Evolutionary conservation across 2,888 invertebrate species (phyloP).

Genomic region (Nowickia ferox): DNA sequence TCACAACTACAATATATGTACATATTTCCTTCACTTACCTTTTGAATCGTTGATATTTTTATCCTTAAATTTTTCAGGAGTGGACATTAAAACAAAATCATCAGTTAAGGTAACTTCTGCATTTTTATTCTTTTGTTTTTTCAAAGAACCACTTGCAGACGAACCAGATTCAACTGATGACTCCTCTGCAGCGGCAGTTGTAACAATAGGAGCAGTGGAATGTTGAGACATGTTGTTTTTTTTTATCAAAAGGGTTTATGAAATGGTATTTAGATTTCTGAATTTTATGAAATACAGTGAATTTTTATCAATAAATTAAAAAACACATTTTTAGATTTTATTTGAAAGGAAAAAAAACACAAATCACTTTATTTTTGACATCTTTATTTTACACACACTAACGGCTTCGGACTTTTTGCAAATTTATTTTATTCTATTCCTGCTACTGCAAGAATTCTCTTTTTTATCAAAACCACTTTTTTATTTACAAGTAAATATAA

Average conservation of each 20-base stretch:
- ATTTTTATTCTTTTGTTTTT: conserved; percentile 55
- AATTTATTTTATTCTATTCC: conserved; percentile 43
- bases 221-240: conserved; percentile 61
- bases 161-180: conserved; percentile 5
- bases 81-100: conserved; percentile 65
- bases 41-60: conserved; percentile 44
- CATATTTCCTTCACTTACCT: conserved; percentile 46
- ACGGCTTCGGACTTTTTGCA: conserved; percentile 39
- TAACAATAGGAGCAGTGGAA: conserved; percentile 33
- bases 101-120: conserved; percentile 46
- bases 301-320: conserved; percentile 33
- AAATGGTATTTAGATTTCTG: conserved; percentile 1
- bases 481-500: conserved; percentile 1
- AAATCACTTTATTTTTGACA: conserved; percentile 42
- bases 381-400: conserved; percentile 42
- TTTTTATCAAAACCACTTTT: not conserved
- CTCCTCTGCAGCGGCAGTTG: conserved; percentile 12
- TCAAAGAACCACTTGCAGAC: conserved; percentile 45
- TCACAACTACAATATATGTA: not conserved
- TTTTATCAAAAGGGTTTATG: not conserved
- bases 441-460: conserved; percentile 3
- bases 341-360: conserved; percentile 4
- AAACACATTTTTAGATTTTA: conserved; percentile 21
- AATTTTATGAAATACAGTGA: not conserved
- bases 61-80: conserved; percentile 67